Base-by-base conservation (phyloP, 1,140 invertebrate genomes). In the Hestina assimilis region DNA sequence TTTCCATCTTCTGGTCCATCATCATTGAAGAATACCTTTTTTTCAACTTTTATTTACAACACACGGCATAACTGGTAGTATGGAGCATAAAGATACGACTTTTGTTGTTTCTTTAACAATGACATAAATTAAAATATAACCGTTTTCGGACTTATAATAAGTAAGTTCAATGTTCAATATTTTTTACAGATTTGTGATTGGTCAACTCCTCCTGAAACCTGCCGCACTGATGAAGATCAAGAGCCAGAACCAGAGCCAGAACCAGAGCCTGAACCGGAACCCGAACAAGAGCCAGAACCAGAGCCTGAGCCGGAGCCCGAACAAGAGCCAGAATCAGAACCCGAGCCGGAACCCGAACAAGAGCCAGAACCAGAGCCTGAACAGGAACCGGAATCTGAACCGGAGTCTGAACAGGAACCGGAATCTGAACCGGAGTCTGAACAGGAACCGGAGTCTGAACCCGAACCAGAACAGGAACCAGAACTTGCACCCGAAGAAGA, bases 171-270 rank as follows among this genome's bases (percentile, higher is more conserved):
- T n/a, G n/a, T 12, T 12, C 15, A 5, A 14, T 35, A n/a, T 52
- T 15, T 19, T 51, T 72, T 64, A 33, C 59, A 88, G 85, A 66
- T 86, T 20, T 88, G 85, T 45, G 85, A 84, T 63, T 72, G 66
- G 59, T 74, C 80, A 14, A 23, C 35, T 5, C 46, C 69, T 28
- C 83, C 83, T 40, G 66, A 59, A 52, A 66, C 59, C 3, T 83
- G 80, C 45, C 35, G 38, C 51, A 66, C 66, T 0, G 79, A 79
- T 35, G 54, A 63, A 0, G 72, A 75, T 48, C 62, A 54, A 1
- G n/a, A n/a, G n/a, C n/a, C n/a, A 72, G 69, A 79, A 50, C 33
- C 50, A 3, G 69, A 74, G 17, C 38, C 38, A 1, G 71, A 72
- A 15, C 56, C 65, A 0, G 71, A 75, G 52, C 58, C 63, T 0